phyloP scores from a whole-genome alignment of 2,888 invertebrate species.

The Aproaerema taeniolella region DNA sequence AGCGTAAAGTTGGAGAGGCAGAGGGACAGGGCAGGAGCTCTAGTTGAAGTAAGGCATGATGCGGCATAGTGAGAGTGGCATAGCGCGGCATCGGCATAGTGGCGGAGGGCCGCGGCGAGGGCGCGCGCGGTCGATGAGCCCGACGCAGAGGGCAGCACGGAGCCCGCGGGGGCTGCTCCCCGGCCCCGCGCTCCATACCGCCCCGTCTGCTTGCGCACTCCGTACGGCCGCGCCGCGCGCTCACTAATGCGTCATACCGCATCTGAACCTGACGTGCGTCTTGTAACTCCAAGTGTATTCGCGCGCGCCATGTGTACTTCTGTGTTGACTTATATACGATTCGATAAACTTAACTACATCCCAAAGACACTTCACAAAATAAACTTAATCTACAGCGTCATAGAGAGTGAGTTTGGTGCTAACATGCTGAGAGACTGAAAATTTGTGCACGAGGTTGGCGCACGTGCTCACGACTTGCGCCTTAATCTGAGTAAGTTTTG shows the following conservation, averaged over 20 bases:
- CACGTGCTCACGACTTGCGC: constrained; percentile 55
- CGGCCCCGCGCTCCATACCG: constrained; percentile 44
- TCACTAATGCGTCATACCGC: constrained; percentile 75
- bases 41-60: constrained; percentile 27
- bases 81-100: constrained; percentile 39
- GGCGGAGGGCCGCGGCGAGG: constrained; percentile 46
- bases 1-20: not conserved
- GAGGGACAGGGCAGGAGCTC: not conserved
- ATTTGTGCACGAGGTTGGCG: constrained; percentile 49
- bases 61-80: constrained; percentile 57
- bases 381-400: constrained; percentile 7
- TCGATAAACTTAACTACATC: constrained; percentile 15
- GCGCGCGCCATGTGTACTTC: constrained; percentile 71
- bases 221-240: constrained; percentile 66
- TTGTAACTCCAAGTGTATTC: constrained; percentile 41
- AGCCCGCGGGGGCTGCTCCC: constrained; percentile 48
- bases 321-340: constrained; percentile 52
- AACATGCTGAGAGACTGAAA: constrained; percentile 41
- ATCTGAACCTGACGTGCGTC: constrained; percentile 54
- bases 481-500: constrained; percentile 60
- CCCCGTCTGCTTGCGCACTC: constrained; percentile 62
- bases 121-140: constrained; percentile 75
- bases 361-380: not conserved
- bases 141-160: constrained; percentile 71
- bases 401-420: constrained; percentile 58